phyloP scores from a whole-genome alignment of 2,797 vertebrate genomes.

The Onychomys torridus region DNA sequence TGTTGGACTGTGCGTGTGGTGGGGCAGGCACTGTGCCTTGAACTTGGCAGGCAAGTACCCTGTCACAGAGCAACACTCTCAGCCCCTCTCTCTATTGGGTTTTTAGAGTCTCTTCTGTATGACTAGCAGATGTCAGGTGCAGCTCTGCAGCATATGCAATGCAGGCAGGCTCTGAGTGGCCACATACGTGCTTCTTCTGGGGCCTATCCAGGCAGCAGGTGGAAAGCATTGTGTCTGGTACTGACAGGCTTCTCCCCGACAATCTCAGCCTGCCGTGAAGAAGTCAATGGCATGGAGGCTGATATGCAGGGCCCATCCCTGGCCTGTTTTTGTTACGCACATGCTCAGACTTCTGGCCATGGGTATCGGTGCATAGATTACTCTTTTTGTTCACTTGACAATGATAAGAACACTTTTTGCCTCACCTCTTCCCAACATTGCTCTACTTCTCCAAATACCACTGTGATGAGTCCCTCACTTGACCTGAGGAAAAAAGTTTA shows the following conservation, averaged over 20 bases:
- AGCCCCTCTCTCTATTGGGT: not conserved
- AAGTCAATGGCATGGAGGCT: not conserved
- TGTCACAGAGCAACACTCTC: not conserved
- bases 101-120: not conserved
- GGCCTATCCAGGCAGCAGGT: not conserved
- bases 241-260: not conserved
- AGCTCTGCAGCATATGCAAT: not conserved
- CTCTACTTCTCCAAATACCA: not conserved
- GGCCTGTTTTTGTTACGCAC: not conserved
- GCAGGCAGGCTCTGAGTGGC: not conserved
- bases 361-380: accelerated
- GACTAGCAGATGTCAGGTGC: not conserved
- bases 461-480: not conserved
- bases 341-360: not conserved
- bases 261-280: not conserved
- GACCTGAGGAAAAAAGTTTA: not conserved
- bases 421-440: not conserved
- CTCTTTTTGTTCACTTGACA: not conserved
- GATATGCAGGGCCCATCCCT: not conserved
- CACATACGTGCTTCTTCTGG: not conserved
- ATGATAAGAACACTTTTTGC: not conserved
- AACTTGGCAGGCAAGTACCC: not conserved
- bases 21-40: not conserved
- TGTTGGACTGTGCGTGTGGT: too few species aligned
- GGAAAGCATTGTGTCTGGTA: not conserved